Evolutionary conservation across 2,888 invertebrate species (phyloP), one percentile per base, ranked within the genome.

Genomic region (Homarus gammarus): DNA sequence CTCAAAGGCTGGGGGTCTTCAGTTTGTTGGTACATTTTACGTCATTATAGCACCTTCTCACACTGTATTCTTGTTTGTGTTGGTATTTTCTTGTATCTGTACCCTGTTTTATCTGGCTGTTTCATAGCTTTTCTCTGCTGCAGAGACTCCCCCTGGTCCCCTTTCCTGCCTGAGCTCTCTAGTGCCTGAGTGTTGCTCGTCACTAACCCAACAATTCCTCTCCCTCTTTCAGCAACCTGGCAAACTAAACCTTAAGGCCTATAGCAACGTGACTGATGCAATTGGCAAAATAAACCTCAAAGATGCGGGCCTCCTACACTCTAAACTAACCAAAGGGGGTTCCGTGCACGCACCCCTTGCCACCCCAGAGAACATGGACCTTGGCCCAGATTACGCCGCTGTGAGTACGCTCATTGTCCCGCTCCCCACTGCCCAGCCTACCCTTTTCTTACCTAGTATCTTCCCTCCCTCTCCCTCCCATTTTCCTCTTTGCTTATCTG

Each of bases 221-320:
- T 89, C 88, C 88, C 88, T 89, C 84, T 91, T 92, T 81, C 92
- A 88, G 90, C 97, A 97, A 96, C 97, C 98, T 27, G 98, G 98
- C 89, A 97, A 97, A 94, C 94, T 98, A 93, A 97, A 98, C 94
- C 95, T 97, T 95, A 97, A 97, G 94, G 97, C 97, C 94, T 98
- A 96, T 94, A 96, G 97, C 79, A 96, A 97, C 94, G 97, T 98
- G 90, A 97, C 97, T 93, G 97, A 98, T 93, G 97, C 97, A 6
- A 96, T 98, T 77, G 96, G 93, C 72, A 93, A 93, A 91, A 91
- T 93, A 84, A 93, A 92, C 92, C 90, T 93, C 95, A 94, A 94
- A 95, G 93, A 94, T 95, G 96, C 95, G 96, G 95, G 89, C 85
- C 87, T 90, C 83, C 84, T 90, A 89, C 83, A 83, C 83, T 84